Evolutionary conservation across 2,797 vertebrate genomes (phyloP), one percentile per base, ranked within the genome.

Genomic region (Sternarchorhynchus goeldii): DNA sequence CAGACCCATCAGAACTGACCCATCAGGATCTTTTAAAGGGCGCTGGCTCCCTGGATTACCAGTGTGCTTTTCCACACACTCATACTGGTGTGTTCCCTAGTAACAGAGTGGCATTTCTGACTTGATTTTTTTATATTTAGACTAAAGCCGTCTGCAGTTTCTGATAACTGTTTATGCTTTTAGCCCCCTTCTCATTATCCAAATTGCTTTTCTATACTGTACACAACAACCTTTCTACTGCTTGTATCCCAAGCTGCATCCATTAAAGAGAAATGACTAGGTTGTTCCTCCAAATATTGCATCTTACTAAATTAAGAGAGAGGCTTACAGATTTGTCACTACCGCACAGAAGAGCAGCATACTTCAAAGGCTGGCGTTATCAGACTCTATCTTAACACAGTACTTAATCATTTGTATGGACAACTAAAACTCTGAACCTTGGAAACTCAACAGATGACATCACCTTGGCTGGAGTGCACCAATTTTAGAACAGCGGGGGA

Each of bases 361-460:
- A 73, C 73, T 81, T 85, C 73, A 83, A 81, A 83, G 79, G 59
- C 57, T n/a, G 50, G 50, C 53, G n/a, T 81, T 79, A 76, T 78
- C 81, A 32, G 75, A 60, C 50, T 80, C 39, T 6, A 31, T 39
- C 67, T 55, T 58, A 59, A 65, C 45, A 73, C 56, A 77, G 20
- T 69, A 80, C 59, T 75, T 50, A 57, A 76, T 83, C 68, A 81
- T 56, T 53, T 75, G 63, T 79, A 75, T 73, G 62, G 57, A 71
- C 60, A 66, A 74, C 18, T 66, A 66, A 25, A 45, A 6, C 6
- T 45, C 31, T 10, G 10, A 72, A 81, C 73, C 18, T 18, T 70
- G 73, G 41, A 81, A 87, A 70, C 79, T 84, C 85, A 90, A 91
- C 86, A 88, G 73, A 90, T 91, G 84, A 92, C 89, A 80, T 93